Conservation (phyloP, 1,140 invertebrate species). For the Temnothorax curvispinosus region DNA sequence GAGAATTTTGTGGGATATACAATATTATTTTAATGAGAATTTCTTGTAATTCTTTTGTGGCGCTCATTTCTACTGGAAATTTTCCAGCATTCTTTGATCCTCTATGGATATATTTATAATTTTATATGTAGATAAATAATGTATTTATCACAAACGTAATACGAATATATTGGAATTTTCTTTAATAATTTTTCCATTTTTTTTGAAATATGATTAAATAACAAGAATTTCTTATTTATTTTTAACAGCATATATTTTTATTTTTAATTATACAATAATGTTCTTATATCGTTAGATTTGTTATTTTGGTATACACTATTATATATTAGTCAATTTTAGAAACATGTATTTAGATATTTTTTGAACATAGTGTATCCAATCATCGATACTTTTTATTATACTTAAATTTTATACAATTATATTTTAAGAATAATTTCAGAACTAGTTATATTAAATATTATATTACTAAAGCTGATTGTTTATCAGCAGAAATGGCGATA, state of each 20-base stretch:
- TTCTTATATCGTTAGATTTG: not conserved
- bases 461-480: not conserved
- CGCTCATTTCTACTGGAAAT: not conserved
- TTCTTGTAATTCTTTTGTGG: conserved; percentile 2
- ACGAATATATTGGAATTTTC: not conserved
- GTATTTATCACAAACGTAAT: not conserved
- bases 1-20: not conserved
- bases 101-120: not conserved
- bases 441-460: not conserved
- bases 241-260: not conserved
- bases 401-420: not conserved
- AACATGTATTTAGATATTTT: not conserved
- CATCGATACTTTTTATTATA: not conserved
- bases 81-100: not conserved
- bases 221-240: not conserved
- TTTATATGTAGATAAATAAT: conserved; percentile 5
- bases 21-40: conserved; percentile 39
- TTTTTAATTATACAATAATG: not conserved
- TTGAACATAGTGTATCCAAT: not conserved
- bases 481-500: not conserved
- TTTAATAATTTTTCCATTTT: not conserved
- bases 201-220: not conserved
- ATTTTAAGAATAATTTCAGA: not conserved
- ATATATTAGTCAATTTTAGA: not conserved
- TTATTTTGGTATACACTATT: not conserved